Evolutionary conservation across 2,888 invertebrate species (phyloP), one percentile per base, ranked within the genome.

Genomic region (Oscheius sp.): DNA sequence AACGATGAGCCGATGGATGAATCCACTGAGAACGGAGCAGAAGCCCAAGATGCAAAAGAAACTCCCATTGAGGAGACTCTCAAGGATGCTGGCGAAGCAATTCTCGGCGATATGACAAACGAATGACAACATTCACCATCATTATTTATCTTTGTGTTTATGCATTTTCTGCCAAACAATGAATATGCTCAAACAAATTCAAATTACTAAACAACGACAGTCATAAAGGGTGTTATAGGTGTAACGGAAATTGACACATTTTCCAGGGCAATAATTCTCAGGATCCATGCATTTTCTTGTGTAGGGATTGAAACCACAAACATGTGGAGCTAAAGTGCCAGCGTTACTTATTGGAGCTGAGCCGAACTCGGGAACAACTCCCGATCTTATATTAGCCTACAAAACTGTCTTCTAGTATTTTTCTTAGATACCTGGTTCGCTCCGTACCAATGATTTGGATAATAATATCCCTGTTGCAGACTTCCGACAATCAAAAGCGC

Each of bases 231-330:
- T 72, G 69, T 82, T 82, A 72, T 76, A 81, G 23, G 78, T 81
- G 66, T 82, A 82, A 37, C 77, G 81, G 70, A 82, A 82, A 67
- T 82, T 82, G 78, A 82, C 80, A 50, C 82, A 82, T 55, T 70
- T 70, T 29, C 80, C 80, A 25, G 80, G 78, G 65, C 80, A 80
- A 64, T 72, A 65, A 27, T 71, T 72, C 70, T 78, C 75, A 1
- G 80, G 80, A 65, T 80, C 80, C 80, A 80, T 80, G 42, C 80
- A 80, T 61, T 75, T 75, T 70, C 80, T 72, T 15, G 80, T 80
- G 55, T 66, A 82, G 0, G 82, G 72, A 34, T 82, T 82, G 70
- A 82, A 82, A 1, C 80, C 80, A 34, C 82, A 82, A 4, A 82
- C 71, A 50, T 82, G 81, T 10, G 82, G 82, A 0, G 75, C 74